Conservation (phyloP, 1,140 invertebrate species). For the Diplogasteroides magnus region DNA sequence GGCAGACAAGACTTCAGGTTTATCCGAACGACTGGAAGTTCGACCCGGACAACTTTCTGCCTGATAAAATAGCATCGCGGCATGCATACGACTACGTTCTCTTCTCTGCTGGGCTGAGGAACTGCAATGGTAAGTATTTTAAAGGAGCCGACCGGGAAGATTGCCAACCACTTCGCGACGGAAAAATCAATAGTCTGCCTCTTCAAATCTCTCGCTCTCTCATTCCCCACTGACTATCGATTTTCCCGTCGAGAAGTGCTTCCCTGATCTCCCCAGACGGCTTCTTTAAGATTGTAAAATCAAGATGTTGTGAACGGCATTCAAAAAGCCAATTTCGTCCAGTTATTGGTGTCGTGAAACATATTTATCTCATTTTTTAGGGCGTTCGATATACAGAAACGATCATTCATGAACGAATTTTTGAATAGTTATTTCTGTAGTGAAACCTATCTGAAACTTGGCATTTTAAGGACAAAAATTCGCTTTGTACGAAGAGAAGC, state of each 20-base stretch:
- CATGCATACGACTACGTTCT: constrained; percentile 58
- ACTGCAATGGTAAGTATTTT: constrained; percentile 67
- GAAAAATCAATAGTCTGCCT: too few species aligned
- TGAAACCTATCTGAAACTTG: not conserved
- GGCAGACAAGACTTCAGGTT: not conserved
- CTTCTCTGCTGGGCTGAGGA: constrained; percentile 57
- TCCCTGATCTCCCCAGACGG: too few species aligned
- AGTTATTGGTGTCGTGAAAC: too few species aligned
- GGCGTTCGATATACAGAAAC: not conserved
- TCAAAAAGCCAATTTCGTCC: too few species aligned
- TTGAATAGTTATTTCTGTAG: not conserved
- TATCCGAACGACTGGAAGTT: constrained; percentile 73
- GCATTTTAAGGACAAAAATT: not conserved
- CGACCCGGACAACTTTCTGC: constrained; percentile 83
- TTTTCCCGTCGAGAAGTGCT: too few species aligned
- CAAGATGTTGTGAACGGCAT: too few species aligned
- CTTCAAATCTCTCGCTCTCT: too few species aligned
- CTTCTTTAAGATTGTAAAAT: constrained; percentile 75
- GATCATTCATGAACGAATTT: not conserved
- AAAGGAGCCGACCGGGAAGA: too few species aligned
- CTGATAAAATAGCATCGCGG: constrained; percentile 65
- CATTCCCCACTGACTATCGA: too few species aligned
- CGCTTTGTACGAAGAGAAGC: not conserved
- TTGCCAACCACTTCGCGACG: too few species aligned
- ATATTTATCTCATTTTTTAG: not conserved